These are phyloP conservation scores for Ormyrus nitidulus DNA, from an alignment of 2,888 invertebrate genomes.

Conservation along the genomic window DNA sequence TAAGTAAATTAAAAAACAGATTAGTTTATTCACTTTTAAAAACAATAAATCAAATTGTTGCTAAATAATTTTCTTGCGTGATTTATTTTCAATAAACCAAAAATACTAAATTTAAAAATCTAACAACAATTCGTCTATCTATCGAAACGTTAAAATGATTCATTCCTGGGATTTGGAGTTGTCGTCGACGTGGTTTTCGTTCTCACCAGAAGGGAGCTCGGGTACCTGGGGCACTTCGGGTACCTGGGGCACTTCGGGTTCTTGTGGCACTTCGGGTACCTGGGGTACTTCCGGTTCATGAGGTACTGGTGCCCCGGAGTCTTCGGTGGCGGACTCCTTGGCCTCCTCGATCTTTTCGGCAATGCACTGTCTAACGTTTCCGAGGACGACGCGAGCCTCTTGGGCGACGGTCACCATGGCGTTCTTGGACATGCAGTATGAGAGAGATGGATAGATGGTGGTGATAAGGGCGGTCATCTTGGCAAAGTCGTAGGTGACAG, in stretches of 20 bases:
- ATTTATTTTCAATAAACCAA: no score
- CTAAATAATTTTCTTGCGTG: no score
- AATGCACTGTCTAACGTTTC: constrained; percentile 12
- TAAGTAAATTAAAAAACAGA: no score
- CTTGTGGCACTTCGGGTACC: not conserved
- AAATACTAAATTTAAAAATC: no score
- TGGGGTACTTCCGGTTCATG: not conserved
- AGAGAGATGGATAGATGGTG: not conserved
- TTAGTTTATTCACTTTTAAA: no score
- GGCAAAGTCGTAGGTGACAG: not conserved
- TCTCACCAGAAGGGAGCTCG: no score
- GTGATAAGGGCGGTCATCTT: not conserved
- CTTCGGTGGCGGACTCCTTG: not conserved
- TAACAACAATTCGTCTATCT: no score
- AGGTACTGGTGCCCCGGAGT: not conserved
- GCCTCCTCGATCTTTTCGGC: not conserved
- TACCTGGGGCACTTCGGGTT: not conserved
- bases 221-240: not conserved
- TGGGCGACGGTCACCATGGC: not conserved
- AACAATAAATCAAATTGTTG: no score
- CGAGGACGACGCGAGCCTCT: not conserved
- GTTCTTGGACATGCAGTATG: constrained; percentile 29
- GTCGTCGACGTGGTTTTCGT: no score
- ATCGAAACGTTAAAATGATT: no score
- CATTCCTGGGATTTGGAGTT: no score